Base-by-base conservation (phyloP, 2,888 invertebrate genomes). In the Sialis fuliginosa region DNA sequence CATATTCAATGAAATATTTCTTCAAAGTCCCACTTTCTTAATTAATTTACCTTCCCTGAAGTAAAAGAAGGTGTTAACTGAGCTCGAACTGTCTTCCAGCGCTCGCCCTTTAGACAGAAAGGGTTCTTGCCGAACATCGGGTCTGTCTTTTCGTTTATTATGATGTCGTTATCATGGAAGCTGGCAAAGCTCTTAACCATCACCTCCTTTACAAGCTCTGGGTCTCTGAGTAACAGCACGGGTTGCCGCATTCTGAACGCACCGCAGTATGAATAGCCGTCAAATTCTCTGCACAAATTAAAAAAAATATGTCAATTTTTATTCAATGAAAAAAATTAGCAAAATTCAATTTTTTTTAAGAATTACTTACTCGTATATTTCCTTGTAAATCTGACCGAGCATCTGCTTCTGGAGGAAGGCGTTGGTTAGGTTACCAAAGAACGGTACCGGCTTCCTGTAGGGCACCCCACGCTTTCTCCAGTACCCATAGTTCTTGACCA, bases 31-130 rank as follows among this genome's bases (percentile, higher is more conserved):
- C n/a, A 8, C n/a, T n/a, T n/a, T n/a, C n/a, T n/a, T n/a, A n/a
- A 12, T 12, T 22, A 22, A 22, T 22, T 22, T 22, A 66, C 63
- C 39, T 67, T 63, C 7, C 60, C 60, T 2, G 57, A 54, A 1
- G 70, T 67, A 6, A 71, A 59, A 1, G 65, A 65, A 0, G 70
- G 61, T 2, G 69, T 64, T 4, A 71, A 52, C 47, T 66, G 66
- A 1, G 61, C 57, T 2, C 72, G 59, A 2, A 67, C 54, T 2
- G 62, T 57, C 48, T 66, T 65, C 71, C 71, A 68, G 50, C 61
- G 53, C 9, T 62, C 58, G 2, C 66, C 63, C 2, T 56, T 57
- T n/a, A 69, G 48, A 0, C 56, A 44, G 48, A 71, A 65, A 2
- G 66, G 64, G 56, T 66, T 65, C 37, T 60, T 59, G 5, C 59